These are phyloP conservation scores for Oriolus oriolus DNA, from an alignment of 2,113 vertebrate genomes.

Conservation along the genomic window DNA sequence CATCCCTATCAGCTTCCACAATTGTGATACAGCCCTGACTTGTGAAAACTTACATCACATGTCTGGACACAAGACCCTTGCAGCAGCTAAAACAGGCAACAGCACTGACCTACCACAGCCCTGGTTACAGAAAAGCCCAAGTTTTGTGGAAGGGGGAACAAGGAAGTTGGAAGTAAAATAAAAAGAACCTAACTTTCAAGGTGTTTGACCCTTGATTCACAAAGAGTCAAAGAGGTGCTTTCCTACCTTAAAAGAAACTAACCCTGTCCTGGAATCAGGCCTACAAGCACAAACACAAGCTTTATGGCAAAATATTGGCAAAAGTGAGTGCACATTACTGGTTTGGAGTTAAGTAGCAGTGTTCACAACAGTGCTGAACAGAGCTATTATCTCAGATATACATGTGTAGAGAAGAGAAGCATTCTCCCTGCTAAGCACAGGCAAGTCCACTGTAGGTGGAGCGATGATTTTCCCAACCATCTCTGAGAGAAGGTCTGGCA, in stretches of 20 bases:
- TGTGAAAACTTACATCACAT: neutral
- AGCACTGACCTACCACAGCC: neutral
- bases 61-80: neutral
- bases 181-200: neutral
- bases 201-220: neutral
- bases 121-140: neutral
- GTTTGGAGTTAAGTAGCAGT: neutral
- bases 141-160: neutral
- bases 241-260: neutral
- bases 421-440: neutral
- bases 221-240: neutral
- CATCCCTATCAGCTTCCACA: neutral
- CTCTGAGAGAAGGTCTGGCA: neutral
- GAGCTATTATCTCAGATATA: neutral
- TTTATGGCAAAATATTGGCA: neutral
- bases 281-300: neutral
- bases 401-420: accelerated
- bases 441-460: neutral
- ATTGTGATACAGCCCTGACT: accelerated
- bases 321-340: neutral
- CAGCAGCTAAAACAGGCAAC: neutral
- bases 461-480: neutral
- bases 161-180: neutral
- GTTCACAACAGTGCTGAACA: neutral
- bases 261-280: neutral